A percentile compares a stretch with the other conserved stretches of the same genome.
These are phyloP conservation scores for Lepus europaeus DNA, from an alignment of 2,113 vertebrate species.

Conservation along the genomic window DNA sequence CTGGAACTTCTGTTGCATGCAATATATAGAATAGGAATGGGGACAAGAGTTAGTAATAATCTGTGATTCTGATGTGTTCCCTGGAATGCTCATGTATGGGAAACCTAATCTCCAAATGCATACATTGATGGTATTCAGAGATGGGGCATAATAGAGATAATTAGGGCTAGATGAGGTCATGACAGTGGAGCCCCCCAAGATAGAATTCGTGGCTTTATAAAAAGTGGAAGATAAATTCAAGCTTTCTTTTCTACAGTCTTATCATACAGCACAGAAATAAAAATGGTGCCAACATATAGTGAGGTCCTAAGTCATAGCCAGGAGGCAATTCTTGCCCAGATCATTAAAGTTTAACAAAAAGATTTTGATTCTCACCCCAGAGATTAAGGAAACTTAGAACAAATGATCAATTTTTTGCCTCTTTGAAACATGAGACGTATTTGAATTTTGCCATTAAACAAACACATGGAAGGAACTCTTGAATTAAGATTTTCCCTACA, in stretches of 20 bases:
- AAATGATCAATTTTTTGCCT: conserved; percentile 26
- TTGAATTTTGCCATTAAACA: not conserved
- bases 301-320: not conserved
- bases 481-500: conserved; percentile 46
- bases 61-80: not conserved
- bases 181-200: too few relatives aligned
- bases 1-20: not conserved
- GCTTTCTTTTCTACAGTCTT: too few relatives aligned
- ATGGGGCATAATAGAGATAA: too few relatives aligned
- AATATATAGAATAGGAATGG: not conserved
- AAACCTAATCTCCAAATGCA: too few relatives aligned
- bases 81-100: too few relatives aligned
- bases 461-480: not conserved
- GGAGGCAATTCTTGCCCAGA: not conserved
- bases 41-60: not conserved
- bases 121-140: too few relatives aligned
- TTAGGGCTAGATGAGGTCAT: too few relatives aligned
- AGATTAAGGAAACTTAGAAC: conserved; percentile 37
- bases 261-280: not conserved
- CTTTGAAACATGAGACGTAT: not conserved
- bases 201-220: too few relatives aligned
- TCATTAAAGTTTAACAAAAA: conserved; percentile 35
- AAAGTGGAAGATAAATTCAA: too few relatives aligned
- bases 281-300: not conserved
- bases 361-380: not conserved